Evolutionary conservation across 30 jellyfish, hydroid and myxozoan species (phyloP).

Genomic region (Cassiopea andromeda): DNA sequence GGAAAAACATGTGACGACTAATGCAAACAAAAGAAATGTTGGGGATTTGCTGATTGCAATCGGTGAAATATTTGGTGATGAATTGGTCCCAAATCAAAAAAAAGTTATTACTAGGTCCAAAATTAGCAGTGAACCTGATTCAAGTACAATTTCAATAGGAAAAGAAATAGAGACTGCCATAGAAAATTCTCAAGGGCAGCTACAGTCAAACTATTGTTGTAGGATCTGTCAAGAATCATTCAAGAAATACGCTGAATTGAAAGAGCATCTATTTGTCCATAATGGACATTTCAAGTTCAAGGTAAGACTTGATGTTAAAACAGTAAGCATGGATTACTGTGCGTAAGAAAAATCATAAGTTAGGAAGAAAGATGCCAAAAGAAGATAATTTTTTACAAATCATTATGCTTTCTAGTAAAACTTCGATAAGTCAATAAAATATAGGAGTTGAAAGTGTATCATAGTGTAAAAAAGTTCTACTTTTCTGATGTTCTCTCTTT

Average conservation of each 20-base stretch:
- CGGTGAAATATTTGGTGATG: slow-evolving; percentile 51
- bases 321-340: too few species aligned
- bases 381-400: too few species aligned
- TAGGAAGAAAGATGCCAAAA: too few species aligned
- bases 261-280: slow-evolving; percentile 42
- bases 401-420: too few species aligned
- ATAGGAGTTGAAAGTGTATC: too few species aligned
- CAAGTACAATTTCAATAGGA: background rate
- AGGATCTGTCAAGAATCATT: slow-evolving; percentile 18
- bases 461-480: too few species aligned
- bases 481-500: too few species aligned
- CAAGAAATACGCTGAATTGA: slow-evolving; percentile 14
- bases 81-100: slow-evolving; percentile 5
- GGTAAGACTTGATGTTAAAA: slow-evolving; percentile 2
- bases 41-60: slow-evolving; percentile 34
- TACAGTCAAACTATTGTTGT: background rate
- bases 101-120: background rate
- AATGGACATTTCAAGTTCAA: slow-evolving; percentile 48
- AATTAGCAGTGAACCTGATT: background rate
- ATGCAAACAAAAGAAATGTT: slow-evolving; percentile 12
- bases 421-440: too few species aligned
- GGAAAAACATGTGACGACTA: background rate
- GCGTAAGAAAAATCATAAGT: too few species aligned
- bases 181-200: background rate
- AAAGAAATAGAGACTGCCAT: background rate